Percentiles rank a stretch among this genome's conserved stretches.
These are phyloP conservation scores for Metellina segmentata DNA, from an alignment of 2,888 invertebrate genomes.

Conservation along the genomic window DNA sequence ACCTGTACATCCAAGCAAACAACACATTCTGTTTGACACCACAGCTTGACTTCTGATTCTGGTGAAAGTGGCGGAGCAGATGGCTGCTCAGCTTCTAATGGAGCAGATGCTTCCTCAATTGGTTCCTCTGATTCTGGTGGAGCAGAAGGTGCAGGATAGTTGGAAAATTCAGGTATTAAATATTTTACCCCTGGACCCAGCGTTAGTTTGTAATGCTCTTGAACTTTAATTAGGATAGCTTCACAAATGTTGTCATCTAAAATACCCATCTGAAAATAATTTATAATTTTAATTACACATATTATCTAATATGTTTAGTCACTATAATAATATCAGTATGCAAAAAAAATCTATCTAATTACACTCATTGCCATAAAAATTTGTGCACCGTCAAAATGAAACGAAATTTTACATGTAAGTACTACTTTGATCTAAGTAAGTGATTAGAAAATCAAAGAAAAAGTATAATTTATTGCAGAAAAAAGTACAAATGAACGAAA, in stretches of 20 bases:
- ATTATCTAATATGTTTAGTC: too few species aligned
- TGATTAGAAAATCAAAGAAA: too few species aligned
- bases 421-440: too few species aligned
- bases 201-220: conserved; percentile 18
- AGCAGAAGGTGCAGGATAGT: conserved; percentile 17
- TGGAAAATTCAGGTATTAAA: conserved; percentile 38
- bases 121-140: background rate
- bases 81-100: conserved; percentile 46
- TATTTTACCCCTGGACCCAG: conserved; percentile 12
- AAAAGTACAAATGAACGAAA: too few species aligned
- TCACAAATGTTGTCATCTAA: conserved; percentile 61
- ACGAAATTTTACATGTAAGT: too few species aligned
- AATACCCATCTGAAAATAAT: conserved; percentile 59
- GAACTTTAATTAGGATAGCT: conserved; percentile 50
- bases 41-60: conserved; percentile 67
- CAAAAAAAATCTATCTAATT: too few species aligned
- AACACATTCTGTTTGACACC: conserved; percentile 86
- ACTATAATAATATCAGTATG: too few species aligned
- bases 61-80: conserved; percentile 69
- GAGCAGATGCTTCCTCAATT: conserved; percentile 14
- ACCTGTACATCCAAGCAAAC: conserved; percentile 90
- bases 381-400: too few species aligned
- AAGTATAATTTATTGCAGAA: too few species aligned
- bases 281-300: background rate
- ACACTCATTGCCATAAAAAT: too few species aligned